Base-by-base conservation (phyloP, 2,113 vertebrate species). In the Melanotaenia duboulayi region DNA sequence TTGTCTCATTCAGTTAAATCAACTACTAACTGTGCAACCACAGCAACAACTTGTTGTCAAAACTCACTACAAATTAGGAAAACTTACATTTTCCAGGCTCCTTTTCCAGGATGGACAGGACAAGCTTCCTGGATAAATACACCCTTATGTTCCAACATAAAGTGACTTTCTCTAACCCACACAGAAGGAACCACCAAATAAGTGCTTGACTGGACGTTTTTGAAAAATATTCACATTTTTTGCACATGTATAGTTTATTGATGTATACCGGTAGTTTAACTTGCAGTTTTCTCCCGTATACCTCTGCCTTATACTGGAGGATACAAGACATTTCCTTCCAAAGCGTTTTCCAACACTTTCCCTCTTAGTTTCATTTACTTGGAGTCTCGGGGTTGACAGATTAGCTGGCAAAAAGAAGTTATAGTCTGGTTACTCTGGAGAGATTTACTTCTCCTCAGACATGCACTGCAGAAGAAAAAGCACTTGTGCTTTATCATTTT, bases 311-410 rank as follows among this genome's bases (percentile, higher is more conserved):
- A 50, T 57, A 44, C 64, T 16, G 46, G 63, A 72, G 19, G 66
- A 85, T 59, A 73, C 24, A 51, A 64, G 20, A 1, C 35, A 67
- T 78, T 75, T 75, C 52, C 62, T 70, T 70, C 58, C 6, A 40
- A 14, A 4, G 22, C 23, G 44, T 20, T 71, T 72, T 57, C 59
- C 60, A 51, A 19, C 8, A 0, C 39, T 65, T 50, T 77, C 60
- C 48, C 55, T 55, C n/a, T 49, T 20, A 39, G 50, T 65, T 37
- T 65, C 11, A 20, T 61, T 73, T 16, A 4, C 16, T 40, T 22
- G 59, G 54, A 67, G 68, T 52, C 48, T 62, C 25, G 4, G 32
- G 56, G 28, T 72, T 81, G 63, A 76, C 67, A 78, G 63, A 76
- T 58, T 54, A 65, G 72, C 55, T n/a, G 13, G 28, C 46, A 52